These are phyloP conservation scores for Sitta carolinensis DNA, from an alignment of 2,797 vertebrate genomes.

Conservation along the genomic window DNA sequence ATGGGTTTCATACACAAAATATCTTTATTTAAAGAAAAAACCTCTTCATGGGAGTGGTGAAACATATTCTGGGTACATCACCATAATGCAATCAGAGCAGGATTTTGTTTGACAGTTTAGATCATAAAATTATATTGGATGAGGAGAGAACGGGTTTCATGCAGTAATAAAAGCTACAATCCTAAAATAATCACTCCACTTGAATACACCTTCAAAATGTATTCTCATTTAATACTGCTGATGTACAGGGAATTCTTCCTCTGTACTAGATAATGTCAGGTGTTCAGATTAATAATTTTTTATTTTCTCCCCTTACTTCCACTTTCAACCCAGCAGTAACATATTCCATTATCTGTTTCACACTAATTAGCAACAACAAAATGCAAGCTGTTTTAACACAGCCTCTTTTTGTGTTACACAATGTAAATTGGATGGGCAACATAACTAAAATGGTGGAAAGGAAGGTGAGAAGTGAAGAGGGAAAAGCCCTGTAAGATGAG, in stretches of 20 bases:
- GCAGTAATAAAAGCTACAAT: not conserved
- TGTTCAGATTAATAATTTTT: not conserved
- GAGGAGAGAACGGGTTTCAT: not conserved
- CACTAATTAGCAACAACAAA: not conserved
- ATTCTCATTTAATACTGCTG: not conserved
- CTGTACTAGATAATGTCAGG: not conserved
- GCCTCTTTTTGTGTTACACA: not conserved
- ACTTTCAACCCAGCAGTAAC: not conserved
- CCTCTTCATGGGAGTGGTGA: not conserved
- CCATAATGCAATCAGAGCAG: not conserved
- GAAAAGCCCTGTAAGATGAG: not conserved
- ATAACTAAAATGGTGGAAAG: not conserved
- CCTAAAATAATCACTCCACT: conserved; percentile 13
- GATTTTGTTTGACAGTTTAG: not conserved
- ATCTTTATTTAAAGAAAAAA: not conserved
- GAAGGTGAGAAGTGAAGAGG: rapidly evolving
- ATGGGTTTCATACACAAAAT: not conserved
- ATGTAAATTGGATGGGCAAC: not conserved
- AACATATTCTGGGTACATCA: not conserved
- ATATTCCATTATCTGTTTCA: not conserved
- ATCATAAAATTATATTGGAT: not conserved
- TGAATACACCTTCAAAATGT: not conserved
- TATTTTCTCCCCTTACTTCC: not conserved
- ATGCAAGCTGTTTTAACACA: not conserved
- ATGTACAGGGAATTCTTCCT: not conserved